Conservation (phyloP, 1,140 invertebrate species). For the Drosophila nigromelanica region DNA sequence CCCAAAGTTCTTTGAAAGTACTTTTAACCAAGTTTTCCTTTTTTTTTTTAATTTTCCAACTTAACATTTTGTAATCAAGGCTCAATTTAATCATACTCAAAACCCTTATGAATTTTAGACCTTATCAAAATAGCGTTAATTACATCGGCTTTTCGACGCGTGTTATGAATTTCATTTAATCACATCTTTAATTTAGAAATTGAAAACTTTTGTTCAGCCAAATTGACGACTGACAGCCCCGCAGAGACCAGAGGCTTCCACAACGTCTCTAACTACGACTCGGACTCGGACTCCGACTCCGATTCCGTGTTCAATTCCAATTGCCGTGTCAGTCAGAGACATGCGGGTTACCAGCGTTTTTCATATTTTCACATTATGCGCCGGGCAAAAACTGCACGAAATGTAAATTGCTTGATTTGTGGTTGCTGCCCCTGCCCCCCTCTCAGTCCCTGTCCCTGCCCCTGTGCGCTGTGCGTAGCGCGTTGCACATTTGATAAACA, state of each 20-base stretch:
- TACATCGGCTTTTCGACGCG: constrained; percentile 3
- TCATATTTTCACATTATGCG: constrained; percentile 43
- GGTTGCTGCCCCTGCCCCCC: background rate
- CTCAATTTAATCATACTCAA: too few species aligned
- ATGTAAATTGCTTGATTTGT: constrained; percentile 78
- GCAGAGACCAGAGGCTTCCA: constrained; percentile 14
- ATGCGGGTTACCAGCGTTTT: constrained; percentile 63
- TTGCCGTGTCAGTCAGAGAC: background rate
- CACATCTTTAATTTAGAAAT: constrained; percentile 79
- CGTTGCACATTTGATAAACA: constrained; percentile 62
- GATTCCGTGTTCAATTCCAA: background rate
- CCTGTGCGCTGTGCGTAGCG: background rate
- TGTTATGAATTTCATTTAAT: constrained; percentile 75
- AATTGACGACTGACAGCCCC: constrained; percentile 42
- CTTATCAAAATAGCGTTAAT: too few species aligned
- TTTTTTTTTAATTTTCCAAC: too few species aligned
- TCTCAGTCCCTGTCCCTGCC: background rate
- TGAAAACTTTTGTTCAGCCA: constrained; percentile 62
- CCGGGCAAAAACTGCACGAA: constrained; percentile 56
- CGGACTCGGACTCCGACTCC: background rate
- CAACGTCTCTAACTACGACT: background rate
- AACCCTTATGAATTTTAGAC: too few species aligned
- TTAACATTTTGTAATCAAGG: too few species aligned
- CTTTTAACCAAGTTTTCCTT: too few species aligned
- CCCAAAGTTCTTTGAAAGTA: too few species aligned